A percentile compares a stretch with the other conserved stretches of the same genome.
Conservation (phyloP, 2,888 invertebrate species). For the Trypoxylon attenuatum region DNA sequence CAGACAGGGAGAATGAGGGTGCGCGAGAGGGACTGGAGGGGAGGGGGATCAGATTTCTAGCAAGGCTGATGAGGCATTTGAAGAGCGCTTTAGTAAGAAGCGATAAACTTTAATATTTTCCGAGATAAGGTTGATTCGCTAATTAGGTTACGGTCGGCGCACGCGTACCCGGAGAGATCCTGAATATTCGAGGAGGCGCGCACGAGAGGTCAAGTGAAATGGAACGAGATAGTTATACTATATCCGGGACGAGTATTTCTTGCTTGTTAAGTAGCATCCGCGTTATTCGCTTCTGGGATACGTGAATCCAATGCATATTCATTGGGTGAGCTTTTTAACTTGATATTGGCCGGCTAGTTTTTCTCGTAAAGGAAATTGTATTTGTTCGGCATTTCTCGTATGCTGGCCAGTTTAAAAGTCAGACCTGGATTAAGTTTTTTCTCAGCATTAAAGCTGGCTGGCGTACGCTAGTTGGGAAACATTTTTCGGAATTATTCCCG, state of each 20-base stretch:
- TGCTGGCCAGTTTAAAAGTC: too few species aligned
- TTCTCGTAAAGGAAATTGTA: too few species aligned
- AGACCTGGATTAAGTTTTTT: too few species aligned
- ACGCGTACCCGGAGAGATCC: neutral
- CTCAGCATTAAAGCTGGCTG: too few species aligned
- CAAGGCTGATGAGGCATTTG: neutral
- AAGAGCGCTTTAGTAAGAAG: neutral
- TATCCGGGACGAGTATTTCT: neutral
- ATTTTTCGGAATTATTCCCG: neutral
- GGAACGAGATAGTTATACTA: neutral
- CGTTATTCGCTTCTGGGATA: neutral
- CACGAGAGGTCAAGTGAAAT: neutral
- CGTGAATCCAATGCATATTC: neutral
- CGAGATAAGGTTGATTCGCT: neutral
- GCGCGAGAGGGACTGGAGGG: too few species aligned
- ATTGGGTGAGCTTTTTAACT: neutral
- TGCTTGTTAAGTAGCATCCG: neutral
- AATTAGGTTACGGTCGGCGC: neutral
- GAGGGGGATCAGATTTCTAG: neutral
- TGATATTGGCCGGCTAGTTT: too few species aligned
- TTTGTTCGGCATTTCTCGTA: too few species aligned
- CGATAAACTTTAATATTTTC: neutral
- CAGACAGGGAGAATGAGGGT: too few species aligned
- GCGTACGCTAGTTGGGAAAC: neutral
- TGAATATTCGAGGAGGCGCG: neutral